These are phyloP conservation scores for Brachystomella parvula DNA, from an alignment of 1,140 invertebrate species.

Conservation along the genomic window DNA sequence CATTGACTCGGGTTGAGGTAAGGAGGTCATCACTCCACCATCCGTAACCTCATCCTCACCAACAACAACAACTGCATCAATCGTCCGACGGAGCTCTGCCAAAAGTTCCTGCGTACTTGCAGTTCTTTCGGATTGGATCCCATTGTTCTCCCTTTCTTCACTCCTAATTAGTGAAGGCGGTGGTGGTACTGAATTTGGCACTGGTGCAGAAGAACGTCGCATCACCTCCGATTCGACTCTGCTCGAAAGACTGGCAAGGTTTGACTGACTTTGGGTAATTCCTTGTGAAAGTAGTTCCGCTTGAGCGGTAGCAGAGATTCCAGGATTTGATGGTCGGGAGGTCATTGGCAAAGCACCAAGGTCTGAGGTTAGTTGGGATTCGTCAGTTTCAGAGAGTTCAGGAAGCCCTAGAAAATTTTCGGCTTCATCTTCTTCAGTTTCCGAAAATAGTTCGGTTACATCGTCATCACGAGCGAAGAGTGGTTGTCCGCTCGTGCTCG, in stretches of 20 bases:
- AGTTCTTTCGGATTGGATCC: background rate
- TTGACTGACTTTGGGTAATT: background rate
- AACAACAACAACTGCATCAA: background rate
- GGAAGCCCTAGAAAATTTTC: background rate
- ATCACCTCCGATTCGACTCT: background rate
- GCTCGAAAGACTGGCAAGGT: background rate
- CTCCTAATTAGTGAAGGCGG: background rate
- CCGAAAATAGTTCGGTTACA: background rate
- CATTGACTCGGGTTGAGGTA: background rate
- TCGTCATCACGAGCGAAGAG: background rate
- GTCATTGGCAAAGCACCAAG: no score
- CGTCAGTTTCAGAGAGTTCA: background rate
- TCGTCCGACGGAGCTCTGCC: background rate
- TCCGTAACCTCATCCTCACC: background rate
- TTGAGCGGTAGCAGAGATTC: background rate
- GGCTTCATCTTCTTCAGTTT: background rate
- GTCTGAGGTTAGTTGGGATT: no score
- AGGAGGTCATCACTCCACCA: background rate
- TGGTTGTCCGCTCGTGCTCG: background rate
- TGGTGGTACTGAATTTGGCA: no score
- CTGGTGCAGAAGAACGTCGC: background rate
- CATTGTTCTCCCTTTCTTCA: background rate
- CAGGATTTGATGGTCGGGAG: background rate
- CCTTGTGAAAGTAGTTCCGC: background rate
- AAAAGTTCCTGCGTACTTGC: background rate